Base-by-base conservation (phyloP, 2,113 vertebrate species). In the Ophthalmolycus amberensis region DNA sequence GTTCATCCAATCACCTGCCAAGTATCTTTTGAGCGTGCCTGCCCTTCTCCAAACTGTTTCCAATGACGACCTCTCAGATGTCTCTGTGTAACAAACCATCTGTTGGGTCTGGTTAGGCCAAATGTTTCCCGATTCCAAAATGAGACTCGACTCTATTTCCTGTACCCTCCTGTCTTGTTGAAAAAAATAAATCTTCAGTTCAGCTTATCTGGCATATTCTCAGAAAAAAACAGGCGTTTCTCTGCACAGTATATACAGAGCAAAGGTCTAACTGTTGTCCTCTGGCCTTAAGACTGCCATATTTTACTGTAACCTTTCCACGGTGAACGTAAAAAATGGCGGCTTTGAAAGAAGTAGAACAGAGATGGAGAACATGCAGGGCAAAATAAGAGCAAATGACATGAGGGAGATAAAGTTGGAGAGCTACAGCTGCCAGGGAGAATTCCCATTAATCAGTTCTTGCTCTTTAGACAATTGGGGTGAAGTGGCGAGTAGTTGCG, bases 401-500 rank as follows among this genome's bases (percentile, higher is more conserved):
- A n/a, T 9, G 15, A 38, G 38, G 37, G 78, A 64, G 64, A 67
- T 48, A 75, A 69, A 83, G 38, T 56, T 60, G 32, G 78, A 80
- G 50, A 63, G 56, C 9, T 63, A 20, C 12, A 80, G 48, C 5
- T 34, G 20, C 29, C 18, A n/a, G 9, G n/a, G 29, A 77, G 60
- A 59, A 66, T 74, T 78, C 27, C 58, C 25, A 66, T 82, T 66
- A 70, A 90, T 84, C 72, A 77, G 9, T 29, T 71, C 34, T 52
- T 66, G 42, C 25, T 75, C 63, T 81, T 86, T 6, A 27, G 82
- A 71, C 69, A 73, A 29, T 46, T 29, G 64, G 20, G 63, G 50
- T 80, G 27, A 73, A 87, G 66, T 65, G 71, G 46, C 5, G 14
- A 85, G n/a, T 34, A 56, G 62, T 67, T 69, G 63, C 3, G 56